Percentiles rank a stretch among this genome's conserved stretches.
Evolutionary conservation across 2,113 vertebrate species (phyloP).

Genomic region (Chroicocephalus ridibundus): DNA sequence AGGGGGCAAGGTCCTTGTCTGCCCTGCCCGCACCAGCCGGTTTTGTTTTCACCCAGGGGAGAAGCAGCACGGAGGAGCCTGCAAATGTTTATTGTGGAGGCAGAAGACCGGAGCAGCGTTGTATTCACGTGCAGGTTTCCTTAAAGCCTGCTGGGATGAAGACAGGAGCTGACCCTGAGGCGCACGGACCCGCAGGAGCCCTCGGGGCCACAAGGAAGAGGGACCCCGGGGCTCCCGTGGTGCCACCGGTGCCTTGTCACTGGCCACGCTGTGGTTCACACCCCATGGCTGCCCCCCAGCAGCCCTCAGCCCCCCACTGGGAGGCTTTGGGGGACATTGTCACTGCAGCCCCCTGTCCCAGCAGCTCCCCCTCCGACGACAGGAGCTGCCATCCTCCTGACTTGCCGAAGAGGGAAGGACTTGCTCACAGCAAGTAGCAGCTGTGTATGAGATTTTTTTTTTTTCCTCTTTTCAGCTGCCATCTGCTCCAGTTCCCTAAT

Average conservation of each 20-base stretch:
- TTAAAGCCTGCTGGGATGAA: not conserved
- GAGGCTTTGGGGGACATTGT: rapidly evolving
- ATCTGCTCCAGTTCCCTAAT: slow-evolving; percentile 12
- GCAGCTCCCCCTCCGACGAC: not conserved
- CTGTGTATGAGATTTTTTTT: not conserved
- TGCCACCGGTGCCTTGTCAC: rapidly evolving
- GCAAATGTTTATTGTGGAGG: not conserved
- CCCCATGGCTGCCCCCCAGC: not conserved
- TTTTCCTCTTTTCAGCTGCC: not conserved
- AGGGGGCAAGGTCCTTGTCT: not conserved
- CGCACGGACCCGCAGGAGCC: not conserved
- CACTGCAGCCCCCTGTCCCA: not conserved
- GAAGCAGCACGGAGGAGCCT: not conserved
- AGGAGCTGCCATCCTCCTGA: not conserved
- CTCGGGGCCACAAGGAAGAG: not conserved
- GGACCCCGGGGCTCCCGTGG: rapidly evolving
- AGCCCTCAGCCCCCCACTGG: not conserved
- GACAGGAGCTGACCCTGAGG: not conserved
- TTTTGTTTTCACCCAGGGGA: not conserved
- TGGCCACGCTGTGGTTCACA: not conserved
- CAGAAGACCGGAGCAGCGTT: not conserved
- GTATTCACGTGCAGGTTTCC: not conserved
- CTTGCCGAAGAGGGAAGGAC: not conserved
- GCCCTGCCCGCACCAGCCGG: not conserved
- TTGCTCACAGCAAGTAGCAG: not conserved